Evolutionary conservation across 2,113 vertebrate genomes (phyloP).

Genomic region (Hassar affinis): DNA sequence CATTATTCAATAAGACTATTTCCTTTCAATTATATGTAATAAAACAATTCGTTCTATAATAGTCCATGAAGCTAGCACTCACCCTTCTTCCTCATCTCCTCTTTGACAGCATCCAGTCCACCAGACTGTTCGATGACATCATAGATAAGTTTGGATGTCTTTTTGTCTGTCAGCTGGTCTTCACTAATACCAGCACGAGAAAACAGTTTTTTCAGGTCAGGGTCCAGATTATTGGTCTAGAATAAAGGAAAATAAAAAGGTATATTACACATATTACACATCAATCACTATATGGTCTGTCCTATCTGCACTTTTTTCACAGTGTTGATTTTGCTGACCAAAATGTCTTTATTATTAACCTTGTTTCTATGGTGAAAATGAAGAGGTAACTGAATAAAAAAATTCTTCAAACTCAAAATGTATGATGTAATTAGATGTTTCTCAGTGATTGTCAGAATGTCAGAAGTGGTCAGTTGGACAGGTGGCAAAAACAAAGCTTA

Average conservation of each 20-base stretch:
- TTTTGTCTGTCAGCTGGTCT: conserved; percentile 72
- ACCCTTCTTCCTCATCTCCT: conserved; percentile 75
- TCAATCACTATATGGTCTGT: not conserved
- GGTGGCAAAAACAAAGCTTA: not conserved
- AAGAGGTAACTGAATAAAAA: not conserved
- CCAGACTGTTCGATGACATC: conserved; percentile 80
- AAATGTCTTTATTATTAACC: not conserved
- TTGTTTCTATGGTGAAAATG: not conserved
- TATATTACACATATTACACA: not conserved
- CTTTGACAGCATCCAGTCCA: conserved; percentile 75
- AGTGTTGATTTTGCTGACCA: not conserved
- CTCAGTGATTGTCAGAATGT: not conserved
- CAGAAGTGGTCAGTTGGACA: not conserved
- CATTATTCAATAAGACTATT: not conserved
- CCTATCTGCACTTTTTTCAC: not conserved
- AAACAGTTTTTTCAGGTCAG: conserved; percentile 74
- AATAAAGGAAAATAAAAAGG: not conserved
- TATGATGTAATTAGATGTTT: not conserved
- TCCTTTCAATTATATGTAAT: not conserved
- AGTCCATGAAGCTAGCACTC: not conserved
- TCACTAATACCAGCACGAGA: conserved; percentile 77
- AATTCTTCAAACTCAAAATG: not conserved
- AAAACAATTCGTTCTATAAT: not conserved
- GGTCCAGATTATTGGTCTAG: conserved; percentile 71
- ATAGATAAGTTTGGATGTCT: conserved; percentile 79